Conservation (phyloP, 2,113 vertebrate species). For the Chinchilla lanigera region DNA sequence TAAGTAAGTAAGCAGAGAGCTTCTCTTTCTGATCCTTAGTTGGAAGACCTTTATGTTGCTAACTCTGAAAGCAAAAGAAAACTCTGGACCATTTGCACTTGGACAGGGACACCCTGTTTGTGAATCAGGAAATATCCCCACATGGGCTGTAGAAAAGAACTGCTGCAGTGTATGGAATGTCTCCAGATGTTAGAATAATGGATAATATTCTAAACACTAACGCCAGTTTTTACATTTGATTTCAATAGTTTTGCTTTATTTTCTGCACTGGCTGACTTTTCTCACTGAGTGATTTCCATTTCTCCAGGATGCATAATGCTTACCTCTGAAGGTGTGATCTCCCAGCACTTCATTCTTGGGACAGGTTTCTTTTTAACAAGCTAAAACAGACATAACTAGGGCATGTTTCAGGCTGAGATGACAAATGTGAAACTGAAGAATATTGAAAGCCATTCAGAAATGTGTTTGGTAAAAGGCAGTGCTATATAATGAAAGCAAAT, state of each 20-base stretch:
- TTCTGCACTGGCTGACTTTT: constrained; percentile 75
- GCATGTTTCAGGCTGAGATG: constrained; percentile 85
- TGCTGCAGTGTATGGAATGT: constrained; percentile 80
- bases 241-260: constrained; percentile 82
- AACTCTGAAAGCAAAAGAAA: constrained; percentile 59
- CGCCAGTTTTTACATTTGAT: constrained; percentile 82
- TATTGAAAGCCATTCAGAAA: constrained; percentile 84
- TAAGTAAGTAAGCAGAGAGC: not conserved
- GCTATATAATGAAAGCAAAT: constrained; percentile 88
- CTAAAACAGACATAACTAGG: constrained; percentile 87
- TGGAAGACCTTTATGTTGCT: not conserved
- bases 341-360: constrained; percentile 83
- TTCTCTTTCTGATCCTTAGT: not conserved
- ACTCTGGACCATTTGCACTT: not conserved
- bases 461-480: constrained; percentile 85
- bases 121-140: constrained; percentile 25
- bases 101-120: not conserved
- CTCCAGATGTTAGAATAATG: constrained; percentile 89
- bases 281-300: constrained; percentile 77
- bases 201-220: constrained; percentile 79
- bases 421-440: constrained; percentile 88
- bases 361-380: constrained; percentile 87
- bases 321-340: constrained; percentile 83
- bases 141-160: not conserved
- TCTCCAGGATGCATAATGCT: constrained; percentile 79